Evolutionary conservation across 2,797 vertebrate species (phyloP), one percentile per base, ranked within the genome.

Genomic region (Scolopax rusticola): DNA sequence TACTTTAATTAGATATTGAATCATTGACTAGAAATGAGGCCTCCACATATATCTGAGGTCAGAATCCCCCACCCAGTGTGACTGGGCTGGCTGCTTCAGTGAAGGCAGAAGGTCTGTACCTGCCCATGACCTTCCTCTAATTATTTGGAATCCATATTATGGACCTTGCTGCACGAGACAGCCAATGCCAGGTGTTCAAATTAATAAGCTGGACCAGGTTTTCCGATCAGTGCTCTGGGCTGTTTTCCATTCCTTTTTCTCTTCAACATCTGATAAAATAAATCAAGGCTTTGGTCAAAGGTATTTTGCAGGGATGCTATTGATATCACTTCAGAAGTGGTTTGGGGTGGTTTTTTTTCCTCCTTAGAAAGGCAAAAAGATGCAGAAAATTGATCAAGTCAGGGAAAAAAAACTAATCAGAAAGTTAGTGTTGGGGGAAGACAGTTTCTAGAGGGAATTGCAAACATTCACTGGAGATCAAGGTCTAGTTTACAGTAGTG

Each of bases 131-230:
- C 91, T 87, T 87, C 93, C 54, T 96, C 51, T 95, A 91, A 95
- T 97, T 96, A 94, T 96, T 97, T 97, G 96, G 83, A 96, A 97
- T 95, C 95, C 90, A 86, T 93, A 91, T 67, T 82, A 94, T 85
- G 94, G 87, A 73, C 93, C 71, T 76, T 76, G 57, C 76, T 93
- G 93, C 69, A 90, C 40, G 27, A 86, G 64, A 61, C 82, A 93
- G 84, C 76, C 93, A 94, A 81, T 90, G 92, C 93, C 94, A 93
- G 91, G 93, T 94, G 93, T 94, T 93, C 63, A 70, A 93, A 94
- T 97, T 96, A 97, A 96, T 96, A 97, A 97, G 89, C 85, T 90
- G 78, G 92, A 96, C 83, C 95, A 94, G 96, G 36, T 95, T 95
- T 93, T 88, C 67, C n/a, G 18, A 95, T 94, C 74, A 83, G 74